Evolutionary conservation across 2,113 vertebrate species (phyloP), one percentile per base, ranked within the genome.

Genomic region (Megaptera novaeangliae): DNA sequence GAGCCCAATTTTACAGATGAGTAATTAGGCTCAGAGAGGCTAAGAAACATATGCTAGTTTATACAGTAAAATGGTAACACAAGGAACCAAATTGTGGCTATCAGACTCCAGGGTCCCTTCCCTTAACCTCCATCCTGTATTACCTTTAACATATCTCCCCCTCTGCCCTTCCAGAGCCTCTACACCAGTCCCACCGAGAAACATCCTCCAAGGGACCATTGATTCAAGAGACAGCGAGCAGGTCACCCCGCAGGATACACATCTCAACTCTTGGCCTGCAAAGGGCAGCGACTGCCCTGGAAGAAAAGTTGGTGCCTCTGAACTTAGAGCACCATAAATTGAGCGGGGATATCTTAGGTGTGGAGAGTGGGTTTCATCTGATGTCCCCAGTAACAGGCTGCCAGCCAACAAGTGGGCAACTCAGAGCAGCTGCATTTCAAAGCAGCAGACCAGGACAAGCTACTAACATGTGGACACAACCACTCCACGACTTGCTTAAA

Each of bases 401-500:
- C 36, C 87, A 55, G 90, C 49, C 57, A 84, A 27, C 49, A 83
- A 85, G 49, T 27, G n/a, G 88, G 80, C 86, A 59, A 69, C 85
- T 68, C 52, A 1, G 8, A 72, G 68, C 55, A 85, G 68, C 87
- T 83, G 57, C 68, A 29, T 41, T 91, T 74, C 89, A 88, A 82
- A 82, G 52, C 94, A 44, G 25, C 63, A 86, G 71, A 87, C 63
- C 55, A 84, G 59, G 61, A 64, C 69, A 57, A 93, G 80, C 84
- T 69, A 72, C 93, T 39, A 61, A 84, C n/a, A 4, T n/a, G 59
- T 63, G 77, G 94, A 96, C 59, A 66, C 77, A 55, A 1, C n/a
- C 39, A 63, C 96, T 88, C 91, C 75, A 94, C 57, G 63, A 46
- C 87, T 94, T 94, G 80, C 95, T 96, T 96, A 96, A 97, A 97